Base-by-base conservation (phyloP, 2,113 vertebrate genomes). In the Rattus rattus region DNA sequence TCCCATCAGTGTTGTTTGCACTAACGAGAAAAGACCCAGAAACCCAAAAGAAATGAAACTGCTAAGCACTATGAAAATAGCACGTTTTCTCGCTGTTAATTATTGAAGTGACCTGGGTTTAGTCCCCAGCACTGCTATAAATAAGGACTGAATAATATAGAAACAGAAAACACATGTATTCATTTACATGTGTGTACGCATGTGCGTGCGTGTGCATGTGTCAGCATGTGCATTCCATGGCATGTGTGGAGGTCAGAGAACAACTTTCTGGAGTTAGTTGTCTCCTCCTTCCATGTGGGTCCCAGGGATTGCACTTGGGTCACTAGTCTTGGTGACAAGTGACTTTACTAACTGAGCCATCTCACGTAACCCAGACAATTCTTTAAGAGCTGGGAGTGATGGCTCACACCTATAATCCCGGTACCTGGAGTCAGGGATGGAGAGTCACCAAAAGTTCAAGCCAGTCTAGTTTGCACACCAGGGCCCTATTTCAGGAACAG, bases 1-100 rank as follows among this genome's bases (percentile, higher is more conserved):
- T 80, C 81, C 26, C 72, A 81, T 95, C 30, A 89, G 33, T 90
- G 87, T 28, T 80, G 75, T 79, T 75, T 84, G n/a, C 69, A 90
- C 88, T 76, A 85, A 54, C 26, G 7, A 96, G 75, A 84, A 94
- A 92, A 65, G 39, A 59, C 43, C n/a, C 2, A 11, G 85, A 69
- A 92, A 73, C 83, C 39, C 72, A 94, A 87, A 61, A 95, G 30
- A 52, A 73, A 65, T 22, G 36, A 63, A 83, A 72, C 52, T 54
- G 59, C 43, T 85, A 91, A 75, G 43, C 2, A 70, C 14, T 28
- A 70, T 76, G 28, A 70, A 43, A 91, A 87, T 22, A 69, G 17
- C 33, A 16, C 52, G 22, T 30, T 1, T 85, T 72, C 59, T 83
- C 20, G n/a, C 26, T 81, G 70, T 88, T 84, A 91, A 92, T 91